A percentile compares a stretch with the other conserved stretches of the same genome.
Conservation (phyloP, 2,797 vertebrate species). For the Allobates femoralis region DNA sequence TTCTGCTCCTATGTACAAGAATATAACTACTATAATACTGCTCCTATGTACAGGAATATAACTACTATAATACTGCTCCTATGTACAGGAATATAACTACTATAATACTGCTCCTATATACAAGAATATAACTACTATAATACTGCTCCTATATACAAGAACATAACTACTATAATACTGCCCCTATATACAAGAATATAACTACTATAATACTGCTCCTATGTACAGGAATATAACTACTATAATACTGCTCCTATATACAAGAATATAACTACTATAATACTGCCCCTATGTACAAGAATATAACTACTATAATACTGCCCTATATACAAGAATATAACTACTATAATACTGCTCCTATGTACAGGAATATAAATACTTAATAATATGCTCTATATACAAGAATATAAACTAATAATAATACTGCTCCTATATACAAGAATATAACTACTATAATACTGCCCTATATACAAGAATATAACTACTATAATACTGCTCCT, state of each 20-base stretch:
- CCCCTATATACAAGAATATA: constrained; percentile 6
- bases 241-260: constrained; percentile 5
- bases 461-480: constrained; percentile 6
- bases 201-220: not conserved
- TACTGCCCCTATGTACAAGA: not conserved
- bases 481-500: not conserved
- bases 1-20: no score
- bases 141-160: not conserved
- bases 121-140: no score
- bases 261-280: not conserved
- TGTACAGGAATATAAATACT: no score
- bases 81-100: no score
- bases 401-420: no score
- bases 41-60: no score
- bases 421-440: not conserved
- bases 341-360: not conserved
- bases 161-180: constrained; percentile 8
- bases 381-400: no score
- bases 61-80: no score
- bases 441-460: constrained; percentile 12
- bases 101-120: no score
- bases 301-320: not conserved
- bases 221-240: constrained; percentile 16
- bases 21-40: no score
- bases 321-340: not conserved